Percentiles rank a stretch among this genome's conserved stretches.
These are phyloP conservation scores for Opisthocomus hoazin DNA, from an alignment of 2,113 vertebrate genomes.

Conservation along the genomic window DNA sequence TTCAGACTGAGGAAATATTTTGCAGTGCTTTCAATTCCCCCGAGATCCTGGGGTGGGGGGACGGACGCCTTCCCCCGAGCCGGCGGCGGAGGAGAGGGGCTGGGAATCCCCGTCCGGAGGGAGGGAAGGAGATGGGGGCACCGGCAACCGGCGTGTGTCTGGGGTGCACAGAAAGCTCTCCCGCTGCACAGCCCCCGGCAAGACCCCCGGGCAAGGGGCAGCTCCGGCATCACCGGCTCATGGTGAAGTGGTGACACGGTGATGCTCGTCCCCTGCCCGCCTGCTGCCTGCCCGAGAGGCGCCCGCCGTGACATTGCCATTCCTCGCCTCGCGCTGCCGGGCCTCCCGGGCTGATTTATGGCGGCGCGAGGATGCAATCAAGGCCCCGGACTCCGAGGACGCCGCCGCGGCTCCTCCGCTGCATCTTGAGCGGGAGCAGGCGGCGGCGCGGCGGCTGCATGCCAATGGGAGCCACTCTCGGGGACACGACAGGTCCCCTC, in stretches of 20 bases:
- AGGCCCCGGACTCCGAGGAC: not conserved
- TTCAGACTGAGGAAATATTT: constrained; percentile 58
- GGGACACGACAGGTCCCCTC: not conserved
- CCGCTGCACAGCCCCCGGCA: not conserved
- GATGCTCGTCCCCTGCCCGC: not conserved
- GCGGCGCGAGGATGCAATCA: not conserved
- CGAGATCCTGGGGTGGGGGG: not conserved
- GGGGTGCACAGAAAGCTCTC: too few relatives aligned
- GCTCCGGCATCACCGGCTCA: not conserved
- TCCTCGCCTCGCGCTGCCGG: not conserved
- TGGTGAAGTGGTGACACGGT: fast-evolving
- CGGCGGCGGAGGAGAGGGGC: not conserved
- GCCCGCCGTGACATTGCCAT: not conserved
- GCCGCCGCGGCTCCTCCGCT: not conserved
- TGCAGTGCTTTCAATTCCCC: constrained; percentile 38
- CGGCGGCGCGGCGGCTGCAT: not conserved
- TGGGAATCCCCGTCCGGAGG: too few relatives aligned
- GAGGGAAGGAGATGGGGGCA: not conserved
- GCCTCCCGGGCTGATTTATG: not conserved
- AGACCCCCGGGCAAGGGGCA: not conserved
- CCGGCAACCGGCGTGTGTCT: not conserved
- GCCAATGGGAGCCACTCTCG: not conserved
- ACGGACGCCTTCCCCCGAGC: constrained; percentile 34
- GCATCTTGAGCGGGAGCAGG: not conserved
- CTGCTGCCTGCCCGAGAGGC: not conserved